These are phyloP conservation scores for Sceloporus undulatus DNA, from an alignment of 2,113 vertebrate genomes.

Conservation along the genomic window DNA sequence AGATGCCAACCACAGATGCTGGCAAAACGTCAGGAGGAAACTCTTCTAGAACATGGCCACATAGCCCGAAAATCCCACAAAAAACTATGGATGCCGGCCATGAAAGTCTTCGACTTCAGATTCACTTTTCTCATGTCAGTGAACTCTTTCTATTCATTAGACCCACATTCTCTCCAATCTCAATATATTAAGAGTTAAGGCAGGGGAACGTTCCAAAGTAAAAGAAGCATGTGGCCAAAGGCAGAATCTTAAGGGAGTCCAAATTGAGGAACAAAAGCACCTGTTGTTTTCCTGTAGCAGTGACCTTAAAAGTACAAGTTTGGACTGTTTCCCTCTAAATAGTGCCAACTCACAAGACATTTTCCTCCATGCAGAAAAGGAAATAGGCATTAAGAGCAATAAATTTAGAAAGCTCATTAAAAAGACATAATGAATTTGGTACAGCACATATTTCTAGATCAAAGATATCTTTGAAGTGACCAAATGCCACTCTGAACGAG, in stretches of 20 bases:
- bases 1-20: no score
- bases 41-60: no score
- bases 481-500: slow-evolving; percentile 79
- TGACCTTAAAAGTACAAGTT: slow-evolving; percentile 73
- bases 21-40: no score
- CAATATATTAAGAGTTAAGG: background rate
- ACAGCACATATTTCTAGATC: slow-evolving; percentile 87
- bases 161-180: background rate
- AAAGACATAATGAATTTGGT: slow-evolving; percentile 84
- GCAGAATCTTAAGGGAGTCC: background rate
- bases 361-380: slow-evolving; percentile 58
- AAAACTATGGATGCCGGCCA: no score
- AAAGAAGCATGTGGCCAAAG: slow-evolving; percentile 56
- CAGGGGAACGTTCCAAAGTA: slow-evolving; percentile 27
- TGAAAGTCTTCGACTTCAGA: rapidly evolving
- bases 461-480: slow-evolving; percentile 87
- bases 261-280: slow-evolving; percentile 75
- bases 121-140: background rate
- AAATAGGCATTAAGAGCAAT: slow-evolving; percentile 77
- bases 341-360: slow-evolving; percentile 52
- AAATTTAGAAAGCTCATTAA: slow-evolving; percentile 77
- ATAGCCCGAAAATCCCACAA: no score
- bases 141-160: slow-evolving; percentile 28
- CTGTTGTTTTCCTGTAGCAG: slow-evolving; percentile 76
- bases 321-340: slow-evolving; percentile 53